These are phyloP conservation scores for Hemibagrus wyckioides DNA, from an alignment of 2,113 vertebrate species.

Conservation along the genomic window DNA sequence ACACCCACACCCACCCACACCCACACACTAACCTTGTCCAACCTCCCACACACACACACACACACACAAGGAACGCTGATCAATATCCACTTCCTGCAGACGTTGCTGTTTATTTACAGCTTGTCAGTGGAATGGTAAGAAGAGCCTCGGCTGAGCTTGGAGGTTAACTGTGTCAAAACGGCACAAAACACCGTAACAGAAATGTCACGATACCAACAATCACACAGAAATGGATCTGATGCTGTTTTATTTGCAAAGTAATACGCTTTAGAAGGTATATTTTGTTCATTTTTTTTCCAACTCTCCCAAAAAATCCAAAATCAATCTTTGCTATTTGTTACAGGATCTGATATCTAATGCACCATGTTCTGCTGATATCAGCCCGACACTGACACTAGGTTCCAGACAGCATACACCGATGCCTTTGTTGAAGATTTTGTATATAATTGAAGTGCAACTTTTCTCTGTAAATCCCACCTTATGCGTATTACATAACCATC, in stretches of 20 bases:
- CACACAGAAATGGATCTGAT: neutral
- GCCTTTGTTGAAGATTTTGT: too few species aligned
- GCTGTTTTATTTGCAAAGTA: neutral
- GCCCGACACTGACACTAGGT: neutral
- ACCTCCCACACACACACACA: neutral
- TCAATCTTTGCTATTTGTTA: neutral
- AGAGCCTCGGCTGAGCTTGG: neutral
- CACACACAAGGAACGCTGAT: slow-evolving; percentile 28
- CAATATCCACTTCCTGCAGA: slow-evolving; percentile 42
- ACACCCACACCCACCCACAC: neutral
- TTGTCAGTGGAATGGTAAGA: slow-evolving; percentile 30
- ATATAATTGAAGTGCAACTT: neutral
- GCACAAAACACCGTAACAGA: neutral
- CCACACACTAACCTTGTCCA: neutral
- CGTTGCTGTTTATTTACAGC: slow-evolving; percentile 32
- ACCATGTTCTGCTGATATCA: neutral
- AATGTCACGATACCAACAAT: neutral
- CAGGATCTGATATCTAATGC: neutral
- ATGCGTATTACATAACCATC: neutral
- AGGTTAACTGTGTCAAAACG: slow-evolving; percentile 5
- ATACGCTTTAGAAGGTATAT: neutral
- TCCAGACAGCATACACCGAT: neutral
- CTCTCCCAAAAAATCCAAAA: neutral
- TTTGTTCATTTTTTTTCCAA: neutral
- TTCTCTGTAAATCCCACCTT: neutral